Conservation (phyloP, 2,113 vertebrate species). For the Gasterosteus aculeatus region DNA sequence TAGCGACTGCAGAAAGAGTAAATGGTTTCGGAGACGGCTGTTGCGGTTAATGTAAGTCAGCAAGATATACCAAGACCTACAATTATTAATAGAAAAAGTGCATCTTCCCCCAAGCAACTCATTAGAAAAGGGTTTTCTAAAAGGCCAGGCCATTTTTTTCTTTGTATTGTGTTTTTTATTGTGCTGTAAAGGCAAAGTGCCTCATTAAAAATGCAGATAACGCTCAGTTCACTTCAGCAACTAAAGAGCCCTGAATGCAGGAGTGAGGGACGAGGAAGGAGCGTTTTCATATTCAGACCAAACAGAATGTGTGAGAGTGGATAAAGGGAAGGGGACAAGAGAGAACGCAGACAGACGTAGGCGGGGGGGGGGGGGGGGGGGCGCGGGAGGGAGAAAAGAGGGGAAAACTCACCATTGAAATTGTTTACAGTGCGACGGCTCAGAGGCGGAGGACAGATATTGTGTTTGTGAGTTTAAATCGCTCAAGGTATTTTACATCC, state of each 20-base stretch:
- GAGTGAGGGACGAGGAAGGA: background rate
- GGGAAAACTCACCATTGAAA: constrained; percentile 36
- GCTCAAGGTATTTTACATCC: constrained; percentile 24
- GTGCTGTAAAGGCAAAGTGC: constrained; percentile 44
- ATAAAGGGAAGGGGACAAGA: background rate
- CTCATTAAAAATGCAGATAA: constrained; percentile 69
- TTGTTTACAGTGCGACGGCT: constrained; percentile 34
- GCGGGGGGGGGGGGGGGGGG: background rate
- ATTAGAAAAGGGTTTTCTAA: constrained; percentile 11
- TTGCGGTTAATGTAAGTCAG: background rate
- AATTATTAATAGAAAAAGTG: constrained; percentile 17
- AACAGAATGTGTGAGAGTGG: background rate
- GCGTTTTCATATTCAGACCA: constrained; percentile 9
- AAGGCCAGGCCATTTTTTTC: constrained; percentile 24
- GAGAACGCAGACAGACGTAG: constrained; percentile 13
- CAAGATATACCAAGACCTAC: background rate
- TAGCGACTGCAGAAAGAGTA: background rate
- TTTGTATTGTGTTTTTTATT: constrained; percentile 21
- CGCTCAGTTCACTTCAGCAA: constrained; percentile 46
- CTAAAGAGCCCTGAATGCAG: constrained; percentile 21
- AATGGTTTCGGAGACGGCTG: constrained; percentile 19
- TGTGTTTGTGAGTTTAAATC: constrained; percentile 28
- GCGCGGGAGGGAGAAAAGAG: background rate
- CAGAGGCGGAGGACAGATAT: constrained; percentile 39
- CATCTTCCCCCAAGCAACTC: background rate